These are phyloP conservation scores for Xenops minutus DNA, from an alignment of 2,797 vertebrate genomes.

Conservation along the genomic window DNA sequence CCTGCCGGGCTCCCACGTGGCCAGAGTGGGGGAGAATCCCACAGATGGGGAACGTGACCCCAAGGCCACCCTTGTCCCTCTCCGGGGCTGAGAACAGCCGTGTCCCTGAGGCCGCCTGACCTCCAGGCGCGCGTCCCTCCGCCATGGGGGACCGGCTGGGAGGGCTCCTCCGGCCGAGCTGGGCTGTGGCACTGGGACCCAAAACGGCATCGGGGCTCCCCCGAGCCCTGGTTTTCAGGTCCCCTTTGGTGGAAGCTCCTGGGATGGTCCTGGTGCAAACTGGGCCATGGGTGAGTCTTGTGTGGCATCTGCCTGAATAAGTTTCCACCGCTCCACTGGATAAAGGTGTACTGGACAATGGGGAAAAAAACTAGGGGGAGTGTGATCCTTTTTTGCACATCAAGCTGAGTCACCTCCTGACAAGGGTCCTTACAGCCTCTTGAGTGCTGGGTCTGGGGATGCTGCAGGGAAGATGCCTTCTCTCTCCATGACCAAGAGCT, in stretches of 20 bases:
- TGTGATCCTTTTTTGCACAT: neutral
- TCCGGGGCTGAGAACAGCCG: neutral
- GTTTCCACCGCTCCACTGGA: neutral
- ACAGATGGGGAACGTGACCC: conserved; percentile 48
- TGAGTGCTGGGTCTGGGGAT: neutral
- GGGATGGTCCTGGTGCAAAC: neutral
- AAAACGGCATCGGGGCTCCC: neutral
- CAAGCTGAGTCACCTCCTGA: neutral
- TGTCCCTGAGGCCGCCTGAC: neutral
- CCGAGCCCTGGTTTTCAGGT: neutral
- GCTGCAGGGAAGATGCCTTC: neutral
- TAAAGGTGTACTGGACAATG: neutral
- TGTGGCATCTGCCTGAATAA: neutral
- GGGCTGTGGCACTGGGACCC: neutral
- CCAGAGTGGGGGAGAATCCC: conserved; percentile 49
- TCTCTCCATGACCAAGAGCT: neutral
- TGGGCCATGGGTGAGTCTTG: neutral
- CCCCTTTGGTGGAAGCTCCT: neutral
- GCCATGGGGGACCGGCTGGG: neutral
- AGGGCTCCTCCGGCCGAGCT: rapidly evolving
- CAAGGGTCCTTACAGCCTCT: neutral
- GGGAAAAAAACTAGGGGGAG: neutral
- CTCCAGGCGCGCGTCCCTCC: rapidly evolving
- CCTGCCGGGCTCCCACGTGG: conserved; percentile 39
- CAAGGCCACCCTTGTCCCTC: neutral